A percentile compares a stretch with the other conserved stretches of the same genome.
Conservation (phyloP, 2,888 invertebrate genomes). For the Frankliniella intonsa region DNA sequence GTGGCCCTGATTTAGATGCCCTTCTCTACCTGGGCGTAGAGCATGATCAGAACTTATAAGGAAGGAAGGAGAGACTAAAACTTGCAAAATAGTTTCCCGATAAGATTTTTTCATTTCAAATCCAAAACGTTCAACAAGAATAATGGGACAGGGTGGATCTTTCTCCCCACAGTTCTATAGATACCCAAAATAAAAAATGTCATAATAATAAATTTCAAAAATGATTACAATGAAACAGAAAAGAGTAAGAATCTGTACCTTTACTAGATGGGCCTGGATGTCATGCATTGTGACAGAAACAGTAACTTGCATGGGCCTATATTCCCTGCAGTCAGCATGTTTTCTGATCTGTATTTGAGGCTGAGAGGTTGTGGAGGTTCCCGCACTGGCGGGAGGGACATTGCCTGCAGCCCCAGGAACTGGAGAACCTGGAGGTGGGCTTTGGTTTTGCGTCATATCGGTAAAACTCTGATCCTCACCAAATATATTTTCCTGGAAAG, state of each 20-base stretch:
- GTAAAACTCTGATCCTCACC: slow-evolving; percentile 93
- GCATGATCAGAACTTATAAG: slow-evolving; percentile 71
- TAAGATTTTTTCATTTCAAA: slow-evolving; percentile 97
- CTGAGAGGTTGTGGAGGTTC: slow-evolving; percentile 14
- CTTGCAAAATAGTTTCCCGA: slow-evolving; percentile 85
- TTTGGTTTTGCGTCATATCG: slow-evolving; percentile 69
- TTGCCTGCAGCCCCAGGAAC: slow-evolving; percentile 34
- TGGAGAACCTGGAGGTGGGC: slow-evolving; percentile 38
- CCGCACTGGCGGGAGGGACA: neutral
- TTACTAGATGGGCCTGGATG: slow-evolving; percentile 88
- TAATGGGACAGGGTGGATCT: slow-evolving; percentile 87
- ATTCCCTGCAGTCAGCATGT: slow-evolving; percentile 69
- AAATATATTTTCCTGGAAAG: slow-evolving; percentile 82
- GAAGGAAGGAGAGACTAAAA: slow-evolving; percentile 82
- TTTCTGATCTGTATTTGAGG: slow-evolving; percentile 32
- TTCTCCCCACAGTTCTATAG: slow-evolving; percentile 75
- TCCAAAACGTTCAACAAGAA: slow-evolving; percentile 83
- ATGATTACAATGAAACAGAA: slow-evolving; percentile 3
- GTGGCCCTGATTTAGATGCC: slow-evolving; percentile 77
- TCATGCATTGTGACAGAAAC: slow-evolving; percentile 93
- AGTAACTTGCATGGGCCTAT: slow-evolving; percentile 84
- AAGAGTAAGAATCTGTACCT: slow-evolving; percentile 48
- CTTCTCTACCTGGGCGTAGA: slow-evolving; percentile 62
- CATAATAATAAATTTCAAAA: slow-evolving; percentile 29
- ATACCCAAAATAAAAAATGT: neutral